These are phyloP conservation scores for Tetramorium alpestre DNA, from an alignment of 1,140 invertebrate genomes.

Conservation along the genomic window DNA sequence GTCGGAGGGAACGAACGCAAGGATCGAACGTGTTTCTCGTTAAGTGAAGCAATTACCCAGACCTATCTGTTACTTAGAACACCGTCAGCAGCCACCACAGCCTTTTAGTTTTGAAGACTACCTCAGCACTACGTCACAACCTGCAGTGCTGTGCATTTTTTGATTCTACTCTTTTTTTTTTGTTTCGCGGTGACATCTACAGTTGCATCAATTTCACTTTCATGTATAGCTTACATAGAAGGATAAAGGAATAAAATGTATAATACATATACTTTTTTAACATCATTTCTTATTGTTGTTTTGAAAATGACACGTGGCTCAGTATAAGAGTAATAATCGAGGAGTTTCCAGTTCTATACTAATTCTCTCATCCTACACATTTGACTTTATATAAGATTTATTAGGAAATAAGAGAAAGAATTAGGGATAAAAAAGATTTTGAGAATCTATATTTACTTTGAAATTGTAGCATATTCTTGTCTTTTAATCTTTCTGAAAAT, in stretches of 20 bases:
- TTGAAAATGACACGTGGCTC: background rate
- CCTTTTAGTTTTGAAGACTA: constrained; percentile 82
- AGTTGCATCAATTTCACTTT: constrained; percentile 51
- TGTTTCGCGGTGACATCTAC: background rate
- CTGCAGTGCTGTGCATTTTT: constrained; percentile 62
- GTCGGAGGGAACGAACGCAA: constrained; percentile 64
- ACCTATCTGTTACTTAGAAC: constrained; percentile 82
- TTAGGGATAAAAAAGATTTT: background rate
- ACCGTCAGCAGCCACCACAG: constrained; percentile 80
- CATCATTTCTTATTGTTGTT: background rate
- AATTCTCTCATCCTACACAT: background rate
- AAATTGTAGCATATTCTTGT: background rate
- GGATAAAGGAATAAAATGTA: background rate
- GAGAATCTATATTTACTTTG: background rate
- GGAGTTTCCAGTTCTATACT: background rate
- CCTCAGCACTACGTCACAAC: constrained; percentile 75
- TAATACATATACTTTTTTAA: background rate
- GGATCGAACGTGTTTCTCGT: constrained; percentile 83
- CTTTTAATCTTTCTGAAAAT: background rate
- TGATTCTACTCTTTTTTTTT: constrained; percentile 10
- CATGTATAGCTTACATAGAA: background rate
- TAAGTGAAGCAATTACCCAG: constrained; percentile 84
- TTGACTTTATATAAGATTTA: background rate
- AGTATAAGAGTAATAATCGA: background rate
- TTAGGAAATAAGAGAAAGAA: background rate